Evolutionary conservation across 2,113 vertebrate genomes (phyloP), one percentile per base, ranked within the genome.

Genomic region (Dendropsophus ebraccatus): DNA sequence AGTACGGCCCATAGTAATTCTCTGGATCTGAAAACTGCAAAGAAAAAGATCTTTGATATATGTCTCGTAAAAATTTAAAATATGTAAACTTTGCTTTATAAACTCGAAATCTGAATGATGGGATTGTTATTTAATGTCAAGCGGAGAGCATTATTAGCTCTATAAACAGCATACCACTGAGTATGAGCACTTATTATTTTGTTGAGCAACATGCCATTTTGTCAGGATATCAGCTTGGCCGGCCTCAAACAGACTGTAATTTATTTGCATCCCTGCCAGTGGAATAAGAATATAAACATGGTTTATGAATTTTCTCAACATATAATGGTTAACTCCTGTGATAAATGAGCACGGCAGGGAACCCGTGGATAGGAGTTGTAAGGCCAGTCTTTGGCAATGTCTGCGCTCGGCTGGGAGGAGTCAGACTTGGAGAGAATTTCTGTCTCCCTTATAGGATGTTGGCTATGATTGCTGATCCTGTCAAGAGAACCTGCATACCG

Each of bases 121-220:
- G 69, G 56, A 78, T 76, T 67, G 47, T 85, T 67, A 54, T 85
- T 78, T 67, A 78, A 78, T 78, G 83, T 78, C 83, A 85, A 75
- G 75, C 45, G 17, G 75, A 78, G 74, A 52, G 56, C 74, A 85
- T 78, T 78, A 79, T 86, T 70, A 70, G 70, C 75, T 25, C 72
- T 72, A 58, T 70, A 86, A 47, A 81, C 35, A 86, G 84, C 76
- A 80, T 80, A 86, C 76, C 76, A 80, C 11, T 58, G 76, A 58
- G 84, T 80, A 86, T 86, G 84, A 81, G 84, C 76, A 72, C 13
- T 86, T 58, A 86, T 80, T 86, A 86, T 86, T 86, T 58, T 80
- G 76, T 14, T 81, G 65, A 80, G 76, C 76, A 76, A 83, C 47
- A 83, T 85, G 83, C 83, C 74, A 77, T 56, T 86, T 65, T 72